Evolutionary conservation across 2,797 vertebrate genomes (phyloP), one percentile per base, ranked within the genome.

Genomic region (Falco cherrug): DNA sequence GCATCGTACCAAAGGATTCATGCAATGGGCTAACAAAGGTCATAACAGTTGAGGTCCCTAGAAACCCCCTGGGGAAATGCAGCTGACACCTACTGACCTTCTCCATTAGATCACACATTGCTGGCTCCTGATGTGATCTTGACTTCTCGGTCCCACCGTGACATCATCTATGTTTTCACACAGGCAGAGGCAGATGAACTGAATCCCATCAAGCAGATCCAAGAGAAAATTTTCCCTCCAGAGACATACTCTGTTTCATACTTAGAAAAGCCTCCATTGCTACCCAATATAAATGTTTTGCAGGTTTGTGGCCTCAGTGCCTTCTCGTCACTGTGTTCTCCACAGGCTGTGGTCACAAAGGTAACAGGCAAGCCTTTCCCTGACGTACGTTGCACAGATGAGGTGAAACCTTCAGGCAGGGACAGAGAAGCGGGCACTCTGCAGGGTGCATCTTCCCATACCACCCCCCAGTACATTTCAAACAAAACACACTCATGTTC

Each of bases 61-160:
- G 22, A 93, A 92, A 63, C 1, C 13, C 76, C 39, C 41, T 12
- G 3, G 26, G 41, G 87, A 96, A 61, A 75, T 31, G 26, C 29
- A 91, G 48, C 61, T 69, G 53, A 92, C 26, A 50, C 15, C n/a
- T 50, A 21, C 45, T 6, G 18, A 65, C 68, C 75, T 94, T 45
- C 70, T 91, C 90, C 64, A 57, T 94, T 71, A 95, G 81, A 94
- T 96, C 92, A 95, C 37, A 41, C 73, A 15, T 13, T 57, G 48
- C 89, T 83, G 71, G 57, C 28, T 80, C 37, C 82, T 85, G 65
- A 65, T 39, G 57, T 19, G 37, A 68, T 61, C 69, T 65, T 28
- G 78, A 71, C 73, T 43, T 78, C 81, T 68, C 2, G 0, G 41
- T 47, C 37, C 41, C 41, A n/a, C 16, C 73, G 48, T 94, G 87